Evolutionary conservation across 2,888 invertebrate species (phyloP).

Genomic region (Brachycybe producta): DNA sequence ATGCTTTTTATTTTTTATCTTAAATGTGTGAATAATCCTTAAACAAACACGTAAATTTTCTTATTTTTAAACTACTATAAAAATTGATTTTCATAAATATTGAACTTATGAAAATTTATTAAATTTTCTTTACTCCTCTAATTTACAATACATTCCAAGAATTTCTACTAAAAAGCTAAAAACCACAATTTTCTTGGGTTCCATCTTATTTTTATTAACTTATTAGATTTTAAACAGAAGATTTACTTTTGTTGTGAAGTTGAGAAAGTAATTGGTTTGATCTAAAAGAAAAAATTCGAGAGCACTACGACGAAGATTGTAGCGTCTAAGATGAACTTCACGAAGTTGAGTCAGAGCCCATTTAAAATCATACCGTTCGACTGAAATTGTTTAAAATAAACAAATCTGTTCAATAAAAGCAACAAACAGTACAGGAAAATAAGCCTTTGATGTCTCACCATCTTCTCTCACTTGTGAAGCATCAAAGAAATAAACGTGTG

Average conservation of each 20-base stretch:
- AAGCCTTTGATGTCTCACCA: slow-evolving; percentile 20
- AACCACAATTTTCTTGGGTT: too few species aligned
- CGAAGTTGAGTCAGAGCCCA: slow-evolving; percentile 44
- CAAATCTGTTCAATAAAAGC: neutral
- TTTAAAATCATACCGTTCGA: slow-evolving; percentile 33
- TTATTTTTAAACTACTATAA: too few species aligned
- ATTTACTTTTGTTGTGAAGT: slow-evolving; percentile 46
- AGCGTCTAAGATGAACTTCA: slow-evolving; percentile 50
- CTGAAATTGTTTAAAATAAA: slow-evolving; percentile 17
- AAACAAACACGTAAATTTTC: too few species aligned
- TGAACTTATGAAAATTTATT: too few species aligned
- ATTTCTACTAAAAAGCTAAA: neutral
- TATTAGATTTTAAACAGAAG: neutral
- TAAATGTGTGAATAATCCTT: too few species aligned
- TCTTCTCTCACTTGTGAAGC: slow-evolving; percentile 42
- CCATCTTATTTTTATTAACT: slow-evolving; percentile 14
- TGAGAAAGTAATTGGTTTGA: slow-evolving; percentile 51
- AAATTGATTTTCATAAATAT: too few species aligned
- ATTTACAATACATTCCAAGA: neutral
- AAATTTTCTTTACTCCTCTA: too few species aligned
- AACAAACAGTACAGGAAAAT: neutral
- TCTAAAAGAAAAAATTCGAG: slow-evolving; percentile 50
- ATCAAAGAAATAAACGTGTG: slow-evolving; percentile 46
- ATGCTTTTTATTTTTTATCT: too few species aligned
- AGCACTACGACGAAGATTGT: slow-evolving; percentile 49